Evolutionary conservation across 2,113 vertebrate species (phyloP), one percentile per base, ranked within the genome.

Genomic region (Terrapene triunguis): DNA sequence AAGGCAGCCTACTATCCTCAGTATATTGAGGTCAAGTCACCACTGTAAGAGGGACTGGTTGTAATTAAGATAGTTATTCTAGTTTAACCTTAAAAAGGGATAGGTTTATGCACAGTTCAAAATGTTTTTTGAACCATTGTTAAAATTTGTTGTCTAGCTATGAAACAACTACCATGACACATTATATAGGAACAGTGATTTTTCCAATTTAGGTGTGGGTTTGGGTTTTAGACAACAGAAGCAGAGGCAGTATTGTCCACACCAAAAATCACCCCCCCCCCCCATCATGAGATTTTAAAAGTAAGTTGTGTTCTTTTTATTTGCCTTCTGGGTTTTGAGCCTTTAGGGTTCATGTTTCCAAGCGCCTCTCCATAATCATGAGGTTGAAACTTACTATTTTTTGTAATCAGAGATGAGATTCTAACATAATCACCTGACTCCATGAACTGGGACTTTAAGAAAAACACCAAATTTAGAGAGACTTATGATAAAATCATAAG

Each of bases 11-110:
- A 94, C 82, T 85, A 90, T 87, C 17, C 62, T 86, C 72, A 80
- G 0, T 35, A 80, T 84, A 89, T 93, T 69, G 72, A 17, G 51
- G 54, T 38, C 35, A 72, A 72, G 72, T 27, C 95, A 72, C 51
- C 62, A 69, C 80, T 93, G 74, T 1, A 87, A 95, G n/a, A 72
- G 59, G 80, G 32, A 55, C 65, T 94, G 78, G 25, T 17, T 87
- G 76, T 29, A 93, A 91, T 50, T 69, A 85, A 79, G 65, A 10
- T 21, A 96, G 35, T 9, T 89, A 89, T 87, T 59, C 76, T 25
- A 32, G 51, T 55, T 84, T 0, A 4, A 16, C 51, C 72, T 72
- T 94, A 87, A 89, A 29, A 65, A 93, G 93, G 29, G 8, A 82
- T 21, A 54, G 6, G 35, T 11, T 90, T 85, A 44, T 11, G 35